Evolutionary conservation across 2,797 vertebrate species (phyloP), one percentile per base, ranked within the genome.

Genomic region (Cyclura pinguis): DNA sequence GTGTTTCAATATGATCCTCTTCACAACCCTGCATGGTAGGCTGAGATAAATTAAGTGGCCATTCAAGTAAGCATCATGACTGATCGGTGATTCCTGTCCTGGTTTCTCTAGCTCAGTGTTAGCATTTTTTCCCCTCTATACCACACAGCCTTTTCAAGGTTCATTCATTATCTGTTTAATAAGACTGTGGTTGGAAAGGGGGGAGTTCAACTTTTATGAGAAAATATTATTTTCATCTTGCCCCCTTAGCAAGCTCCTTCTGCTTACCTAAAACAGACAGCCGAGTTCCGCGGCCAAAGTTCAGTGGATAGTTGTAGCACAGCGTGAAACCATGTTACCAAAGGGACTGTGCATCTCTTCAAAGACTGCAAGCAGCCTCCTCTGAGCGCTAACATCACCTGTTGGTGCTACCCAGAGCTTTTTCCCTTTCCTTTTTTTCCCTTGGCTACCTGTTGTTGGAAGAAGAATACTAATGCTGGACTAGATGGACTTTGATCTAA

Each of bases 241-340:
- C 50, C 29, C 7, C 22, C 55, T 72, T 78, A 81, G n/a, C 32
- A 77, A 38, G 55, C 12, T 67, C 67, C 12, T 77, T 74, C 52
- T 55, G 22, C 24, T 91, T 84, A 89, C 88, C 91, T 84, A 74
- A 67, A 32, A 76, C 35, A 88, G 47, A 74, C 47, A 88, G 8
- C 62, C 50, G 84, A 9, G 69, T 90, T 47, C 92, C 83, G 59
- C 73, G 50, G 32, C 88, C 90, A 76, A 90, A 78, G 32, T 14
- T 78, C 77, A 89, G 35, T 0, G 32, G 57, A 22, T 38, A 85
- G 78, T 27, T 12, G 0, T 73, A 35, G 6, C 90, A 88, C 84
- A 78, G 50, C 14, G 16, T 18, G 35, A 90, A 90, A 80, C 55
- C 5, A 3, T 74, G 55, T 80, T 77, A 24, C 47, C 88, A 92